phyloP scores from a whole-genome alignment of 2,113 vertebrate species.

The Strix uralensis region DNA sequence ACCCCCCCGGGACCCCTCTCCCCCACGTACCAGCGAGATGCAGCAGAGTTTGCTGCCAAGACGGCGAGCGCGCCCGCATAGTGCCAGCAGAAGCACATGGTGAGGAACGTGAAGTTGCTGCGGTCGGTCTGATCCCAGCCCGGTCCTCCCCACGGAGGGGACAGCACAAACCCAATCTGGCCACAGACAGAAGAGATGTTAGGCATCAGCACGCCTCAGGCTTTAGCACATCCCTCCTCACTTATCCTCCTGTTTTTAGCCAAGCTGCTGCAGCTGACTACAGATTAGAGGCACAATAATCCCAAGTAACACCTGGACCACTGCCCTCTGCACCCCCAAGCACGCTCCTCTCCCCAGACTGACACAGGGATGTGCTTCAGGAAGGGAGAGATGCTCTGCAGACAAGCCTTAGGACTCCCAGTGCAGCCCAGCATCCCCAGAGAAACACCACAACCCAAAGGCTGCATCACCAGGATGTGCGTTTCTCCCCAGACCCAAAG shows the following conservation, averaged over 20 bases:
- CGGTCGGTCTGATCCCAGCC: conserved; percentile 72
- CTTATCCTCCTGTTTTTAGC: neutral
- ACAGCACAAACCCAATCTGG: conserved; percentile 87
- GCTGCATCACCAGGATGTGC: neutral
- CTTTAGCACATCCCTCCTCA: neutral
- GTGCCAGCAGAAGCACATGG: conserved; percentile 93
- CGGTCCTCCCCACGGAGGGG: conserved; percentile 72
- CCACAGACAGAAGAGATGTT: neutral
- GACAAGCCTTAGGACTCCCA: neutral
- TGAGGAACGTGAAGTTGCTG: conserved; percentile 80
- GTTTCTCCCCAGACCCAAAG: neutral
- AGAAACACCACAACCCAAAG: neutral
- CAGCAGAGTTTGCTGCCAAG: conserved; percentile 51
- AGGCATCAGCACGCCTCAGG: neutral
- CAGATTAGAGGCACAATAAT: neutral
- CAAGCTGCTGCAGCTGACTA: neutral
- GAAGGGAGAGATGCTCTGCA: neutral
- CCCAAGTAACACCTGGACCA: neutral
- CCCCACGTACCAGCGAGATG: conserved; percentile 77
- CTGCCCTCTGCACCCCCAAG: neutral
- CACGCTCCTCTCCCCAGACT: neutral
- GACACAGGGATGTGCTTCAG: neutral
- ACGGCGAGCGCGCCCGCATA: conserved; percentile 64
- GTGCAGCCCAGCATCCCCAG: neutral
- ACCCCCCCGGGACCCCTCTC: neutral